A percentile compares a stretch with the other conserved stretches of the same genome.
Evolutionary conservation across 2,113 vertebrate genomes (phyloP).

Genomic region (Pangasianodon hypophthalmus): DNA sequence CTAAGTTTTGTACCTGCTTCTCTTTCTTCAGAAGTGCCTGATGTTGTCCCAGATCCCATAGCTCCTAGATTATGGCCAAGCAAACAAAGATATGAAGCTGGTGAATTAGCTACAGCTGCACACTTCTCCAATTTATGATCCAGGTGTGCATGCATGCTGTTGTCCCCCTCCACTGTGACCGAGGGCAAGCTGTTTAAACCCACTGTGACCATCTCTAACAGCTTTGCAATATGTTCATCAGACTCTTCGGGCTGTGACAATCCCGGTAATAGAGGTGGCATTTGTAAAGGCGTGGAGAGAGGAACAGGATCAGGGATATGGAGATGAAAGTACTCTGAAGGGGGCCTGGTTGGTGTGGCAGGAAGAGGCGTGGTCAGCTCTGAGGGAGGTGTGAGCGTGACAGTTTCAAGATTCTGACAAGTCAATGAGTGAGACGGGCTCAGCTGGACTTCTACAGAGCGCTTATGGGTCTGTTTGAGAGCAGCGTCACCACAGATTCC

Average conservation of each 20-base stretch:
- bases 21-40: slow-evolving; percentile 1
- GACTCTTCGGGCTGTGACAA: slow-evolving; percentile 59
- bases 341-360: not conserved
- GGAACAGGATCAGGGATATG: not conserved
- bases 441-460: not conserved
- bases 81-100: not conserved
- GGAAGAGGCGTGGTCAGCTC: not conserved
- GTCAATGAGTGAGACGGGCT: not conserved
- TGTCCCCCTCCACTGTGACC: slow-evolving; percentile 38
- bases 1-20: slow-evolving; percentile 35
- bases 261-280: not conserved
- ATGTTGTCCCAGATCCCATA: not conserved
- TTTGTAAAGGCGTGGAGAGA: slow-evolving; percentile 1
- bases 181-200: slow-evolving; percentile 68
- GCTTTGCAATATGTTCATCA: slow-evolving; percentile 65
- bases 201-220: slow-evolving; percentile 71
- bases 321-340: slow-evolving; percentile 9
- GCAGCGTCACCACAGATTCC: not conserved
- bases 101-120: not conserved
- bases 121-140: not conserved
- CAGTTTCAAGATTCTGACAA: slow-evolving; percentile 8
- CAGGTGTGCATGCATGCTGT: slow-evolving; percentile 28
- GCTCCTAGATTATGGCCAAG: not conserved
- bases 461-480: not conserved
- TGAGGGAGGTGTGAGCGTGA: slow-evolving; percentile 12